phyloP scores from a whole-genome alignment of 2,888 invertebrate species.

The Halocaridina rubra region DNA sequence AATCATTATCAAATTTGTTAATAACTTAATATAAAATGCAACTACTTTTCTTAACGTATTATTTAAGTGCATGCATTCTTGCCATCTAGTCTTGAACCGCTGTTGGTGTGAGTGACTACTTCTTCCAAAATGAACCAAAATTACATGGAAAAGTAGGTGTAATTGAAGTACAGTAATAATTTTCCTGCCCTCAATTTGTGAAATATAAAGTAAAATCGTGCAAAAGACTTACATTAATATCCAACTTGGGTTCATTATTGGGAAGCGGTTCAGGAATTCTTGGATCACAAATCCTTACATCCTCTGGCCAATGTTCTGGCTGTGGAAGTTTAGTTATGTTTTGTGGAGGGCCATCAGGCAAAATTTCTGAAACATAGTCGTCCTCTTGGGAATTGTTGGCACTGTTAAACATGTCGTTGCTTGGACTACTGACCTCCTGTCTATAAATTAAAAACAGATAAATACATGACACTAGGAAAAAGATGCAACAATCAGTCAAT shows the following conservation, averaged over 20 bases:
- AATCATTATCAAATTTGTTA: too few relatives aligned
- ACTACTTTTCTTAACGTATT: background rate
- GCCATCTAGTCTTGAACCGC: background rate
- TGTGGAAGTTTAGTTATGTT: background rate
- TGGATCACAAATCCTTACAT: slow-evolving; percentile 6
- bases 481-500: too few relatives aligned
- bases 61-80: background rate
- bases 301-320: slow-evolving; percentile 16
- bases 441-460: too few relatives aligned
- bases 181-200: background rate
- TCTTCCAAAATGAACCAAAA: background rate
- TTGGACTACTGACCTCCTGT: slow-evolving; percentile 42
- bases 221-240: slow-evolving; percentile 42
- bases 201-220: background rate
- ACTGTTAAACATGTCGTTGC: slow-evolving; percentile 36
- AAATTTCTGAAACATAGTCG: slow-evolving; percentile 22
- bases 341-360: slow-evolving; percentile 19
- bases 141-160: background rate
- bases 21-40: background rate
- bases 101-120: background rate
- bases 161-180: background rate
- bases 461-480: too few relatives aligned
- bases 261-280: slow-evolving; percentile 44
- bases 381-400: slow-evolving; percentile 10
- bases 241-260: slow-evolving; percentile 4